Evolutionary conservation across 2,113 vertebrate species (phyloP), one percentile per base, ranked within the genome.

Genomic region (Otocyon megalotis): DNA sequence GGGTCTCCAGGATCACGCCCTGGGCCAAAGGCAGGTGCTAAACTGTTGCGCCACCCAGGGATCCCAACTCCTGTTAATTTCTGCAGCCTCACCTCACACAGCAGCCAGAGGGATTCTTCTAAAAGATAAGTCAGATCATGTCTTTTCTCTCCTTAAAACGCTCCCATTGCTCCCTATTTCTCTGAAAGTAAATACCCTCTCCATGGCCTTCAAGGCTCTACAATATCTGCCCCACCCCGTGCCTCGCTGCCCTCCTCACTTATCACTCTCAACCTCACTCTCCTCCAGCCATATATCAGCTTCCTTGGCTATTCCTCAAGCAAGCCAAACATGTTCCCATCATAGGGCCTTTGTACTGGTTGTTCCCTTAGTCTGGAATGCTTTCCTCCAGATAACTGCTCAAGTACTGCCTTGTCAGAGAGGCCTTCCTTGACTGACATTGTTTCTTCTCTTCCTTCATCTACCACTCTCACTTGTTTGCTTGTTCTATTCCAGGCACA

Each of bases 111-210:
- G 3, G 19, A 90, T 85, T 94, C 32, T 88, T 94, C 58, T 58
- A 67, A 93, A 94, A 93, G 11, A 43, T 24, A 69, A 60, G 28
- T 63, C 43, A 77, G 16, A 71, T 77, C 22, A 5, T 72, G 20
- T 80, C 7, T 56, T 58, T 67, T 19, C 15, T 79, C 3, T 77
- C 35, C 24, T 86, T 67, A 86, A 74, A 86, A 74, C 24, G 56
- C 79, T 76, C 37, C 50, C 35, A 71, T 83, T 67, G 32, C 22
- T 88, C 72, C 81, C 56, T 67, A 17, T 92, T 93, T 96, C 63
- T 90, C 17, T 54, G 32, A 92, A 89, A 85, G 53, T 80, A 87
- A 80, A 79, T 90, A 81, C 17, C 24, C 20, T 85, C 35, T 94
- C 22, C 26, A 48, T 48, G 30, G n/a, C 50, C 19, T 89, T 89